Base-by-base conservation (phyloP, 2,113 vertebrate species). In the Chionis minor region DNA sequence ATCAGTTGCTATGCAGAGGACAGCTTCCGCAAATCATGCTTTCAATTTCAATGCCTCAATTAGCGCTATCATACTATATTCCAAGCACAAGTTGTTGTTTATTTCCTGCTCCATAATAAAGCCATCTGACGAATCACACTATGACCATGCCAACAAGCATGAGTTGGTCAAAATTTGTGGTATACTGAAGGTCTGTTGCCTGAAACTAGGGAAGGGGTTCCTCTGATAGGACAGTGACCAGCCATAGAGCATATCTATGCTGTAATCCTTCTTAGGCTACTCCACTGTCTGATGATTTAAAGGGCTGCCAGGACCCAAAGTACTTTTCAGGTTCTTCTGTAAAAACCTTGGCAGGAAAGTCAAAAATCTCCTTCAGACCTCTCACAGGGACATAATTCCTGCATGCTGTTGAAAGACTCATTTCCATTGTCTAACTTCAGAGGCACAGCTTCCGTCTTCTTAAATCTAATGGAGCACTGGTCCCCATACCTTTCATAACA, bases 201-300 rank as follows among this genome's bases (percentile, higher is more conserved):
- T 2, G 4, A 77, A 5, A 6, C 3, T 26, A 19, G 9, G 35
- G 12, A 40, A 72, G 58, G 3, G 6, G 32, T 16, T 40, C 2
- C 23, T 3, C 20, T 42, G 5, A 21, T 1, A 59, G 1, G 7
- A 16, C 7, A 1, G 2, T 28, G 38, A 73, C 9, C 8, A 49
- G 8, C 11, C 52, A 58, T 26, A 59, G 21, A 61, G 2, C 8
- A 61, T 10, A 3, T 23, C 13, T 47, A 4, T 18, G 17, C 9
- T 27, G 15, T 19, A 78, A 10, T 8, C 52, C 5, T 22, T 38
- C 13, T 52, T 54, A 45, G 24, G 8, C 4, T 44, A 5, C 9
- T 91, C 10, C 11, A 35, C 38, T 44, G 5, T 35, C 49, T 3
- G 4, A 65, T n/a, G 4, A 58, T 28, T 19, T 35, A 19, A 9